Base-by-base conservation (phyloP, 37 sponge, comb jelly and placozoan species). In the Haliclona indistincta region DNA sequence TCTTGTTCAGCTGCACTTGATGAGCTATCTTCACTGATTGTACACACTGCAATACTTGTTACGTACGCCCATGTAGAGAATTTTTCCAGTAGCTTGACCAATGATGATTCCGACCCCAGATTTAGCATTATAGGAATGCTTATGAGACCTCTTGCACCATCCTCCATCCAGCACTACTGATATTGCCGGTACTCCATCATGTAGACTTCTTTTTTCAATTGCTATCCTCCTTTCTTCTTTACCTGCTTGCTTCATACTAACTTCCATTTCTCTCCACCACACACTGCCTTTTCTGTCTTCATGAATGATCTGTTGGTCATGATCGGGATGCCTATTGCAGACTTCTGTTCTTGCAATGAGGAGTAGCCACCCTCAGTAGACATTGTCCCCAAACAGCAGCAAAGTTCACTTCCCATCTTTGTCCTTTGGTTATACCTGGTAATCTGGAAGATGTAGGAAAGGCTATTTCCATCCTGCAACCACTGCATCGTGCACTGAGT, bases 371-470 rank as follows among this genome's bases (percentile, higher is more conserved):
- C 86, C 3, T 74, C 79, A 11, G 73, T 78, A 5, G 69, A 20
- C 73, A 86, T 86, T 84, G 79, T 15, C 78, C 86, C 68, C 78
- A 74, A 38, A 86, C 80, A 25, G 70, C 86, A 35, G 74, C 78
- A 42, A 71, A 33, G 22, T 77, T 84, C 3, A 58, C 68, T 41
- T 65, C 70, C 78, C 85, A 77, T 15, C 71, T 34, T 11, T 25
- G 6, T 58, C 60, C 23, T 58, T 26, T n/a, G 28, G 26, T 58
- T 25, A 58, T 7, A n/a, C 60, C 60, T n/a, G 60, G n/a, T n/a
- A 58, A 6, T n/a, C n/a, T 58, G 28, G 6, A 25, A 25, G 23
- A 58, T 58, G 60, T 58, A n/a, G n/a, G n/a, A n/a, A n/a, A n/a
- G n/a, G n/a, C n/a, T n/a, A n/a, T n/a, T n/a, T n/a, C n/a, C n/a